Evolutionary conservation across 2,888 invertebrate genomes (phyloP).

Genomic region (Latheticus oryzae): DNA sequence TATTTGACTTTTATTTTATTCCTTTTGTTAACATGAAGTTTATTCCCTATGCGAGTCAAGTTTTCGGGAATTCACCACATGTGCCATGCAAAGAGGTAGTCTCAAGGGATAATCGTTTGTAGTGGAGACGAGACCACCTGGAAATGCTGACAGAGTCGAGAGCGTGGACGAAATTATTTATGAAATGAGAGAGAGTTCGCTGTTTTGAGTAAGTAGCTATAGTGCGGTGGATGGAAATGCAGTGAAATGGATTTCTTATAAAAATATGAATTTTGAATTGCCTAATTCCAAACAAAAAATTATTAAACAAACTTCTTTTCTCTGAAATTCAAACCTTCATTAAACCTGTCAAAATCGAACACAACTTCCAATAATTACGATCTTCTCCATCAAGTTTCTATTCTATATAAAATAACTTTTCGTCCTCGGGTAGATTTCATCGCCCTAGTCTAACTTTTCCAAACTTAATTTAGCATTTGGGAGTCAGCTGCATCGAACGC

Average conservation of each 20-base stretch:
- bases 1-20: too few relatives aligned
- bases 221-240: conserved; percentile 8
- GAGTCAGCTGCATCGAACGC: conserved; percentile 49
- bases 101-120: conserved; percentile 23
- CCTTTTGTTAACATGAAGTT: too few relatives aligned
- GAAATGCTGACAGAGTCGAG: conserved; percentile 21
- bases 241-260: too few relatives aligned
- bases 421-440: conserved; percentile 21
- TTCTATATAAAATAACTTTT: conserved; percentile 34
- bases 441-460: conserved; percentile 52
- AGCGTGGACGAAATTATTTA: conserved; percentile 35
- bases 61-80: conserved; percentile 32
- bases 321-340: too few relatives aligned
- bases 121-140: conserved; percentile 29
- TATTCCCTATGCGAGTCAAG: too few relatives aligned
- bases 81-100: conserved; percentile 35
- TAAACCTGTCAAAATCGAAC: too few relatives aligned
- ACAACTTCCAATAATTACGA: conserved; percentile 32
- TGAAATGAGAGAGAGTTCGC: conserved; percentile 19
- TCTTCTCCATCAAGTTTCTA: conserved; percentile 22
- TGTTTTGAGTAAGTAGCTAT: conserved; percentile 14
- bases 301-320: too few relatives aligned
- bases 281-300: too few relatives aligned
- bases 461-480: conserved; percentile 59
- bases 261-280: too few relatives aligned